phyloP scores from a whole-genome alignment of 2,888 invertebrate genomes.

The Plutella xylostella region DNA sequence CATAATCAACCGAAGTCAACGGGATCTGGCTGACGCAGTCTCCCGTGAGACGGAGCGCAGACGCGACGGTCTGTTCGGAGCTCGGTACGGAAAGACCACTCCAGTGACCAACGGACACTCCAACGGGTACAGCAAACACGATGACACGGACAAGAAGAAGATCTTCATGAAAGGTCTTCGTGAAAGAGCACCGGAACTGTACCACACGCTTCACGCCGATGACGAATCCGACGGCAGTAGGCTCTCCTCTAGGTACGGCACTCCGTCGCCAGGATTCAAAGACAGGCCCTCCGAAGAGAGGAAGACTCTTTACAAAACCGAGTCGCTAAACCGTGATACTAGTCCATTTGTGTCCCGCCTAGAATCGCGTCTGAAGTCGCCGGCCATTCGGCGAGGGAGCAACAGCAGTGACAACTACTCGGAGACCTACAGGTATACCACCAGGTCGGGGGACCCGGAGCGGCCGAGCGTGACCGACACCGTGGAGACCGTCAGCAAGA shows the following conservation, averaged over 20 bases:
- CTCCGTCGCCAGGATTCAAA: slow-evolving; percentile 60
- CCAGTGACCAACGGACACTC: slow-evolving; percentile 58
- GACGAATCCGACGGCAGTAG: slow-evolving; percentile 67
- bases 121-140: slow-evolving; percentile 56
- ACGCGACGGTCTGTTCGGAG: slow-evolving; percentile 65
- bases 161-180: slow-evolving; percentile 77
- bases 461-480: slow-evolving; percentile 78
- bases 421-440: slow-evolving; percentile 77
- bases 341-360: slow-evolving; percentile 59
- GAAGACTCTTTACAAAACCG: slow-evolving; percentile 56
- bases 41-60: slow-evolving; percentile 63
- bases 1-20: slow-evolving; percentile 85
- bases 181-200: slow-evolving; percentile 78
- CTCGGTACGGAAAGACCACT: slow-evolving; percentile 68
- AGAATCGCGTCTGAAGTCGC: slow-evolving; percentile 55
- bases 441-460: slow-evolving; percentile 74
- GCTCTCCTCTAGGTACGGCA: slow-evolving; percentile 52
- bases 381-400: slow-evolving; percentile 71
- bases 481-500: slow-evolving; percentile 76
- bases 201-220: slow-evolving; percentile 76
- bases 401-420: slow-evolving; percentile 78
- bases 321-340: slow-evolving; percentile 56
- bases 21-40: slow-evolving; percentile 77
- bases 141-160: slow-evolving; percentile 73
- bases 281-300: slow-evolving; percentile 58